Evolutionary conservation across 2,797 vertebrate species (phyloP).

Genomic region (Acipenser transmontanus): DNA sequence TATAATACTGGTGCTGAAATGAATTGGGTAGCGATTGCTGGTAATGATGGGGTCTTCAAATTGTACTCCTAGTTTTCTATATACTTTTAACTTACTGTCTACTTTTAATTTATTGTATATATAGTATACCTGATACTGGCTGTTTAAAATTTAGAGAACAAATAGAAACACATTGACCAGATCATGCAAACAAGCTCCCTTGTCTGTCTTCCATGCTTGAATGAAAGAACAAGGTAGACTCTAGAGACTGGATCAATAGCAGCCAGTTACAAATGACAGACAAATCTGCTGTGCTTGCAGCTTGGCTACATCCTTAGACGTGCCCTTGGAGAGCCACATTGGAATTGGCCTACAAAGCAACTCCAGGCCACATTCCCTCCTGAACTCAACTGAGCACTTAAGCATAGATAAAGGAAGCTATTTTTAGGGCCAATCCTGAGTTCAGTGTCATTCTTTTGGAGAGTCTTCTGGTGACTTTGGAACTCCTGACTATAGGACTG

Average conservation of each 20-base stretch:
- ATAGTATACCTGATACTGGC: not conserved
- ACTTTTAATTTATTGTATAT: too few relatives aligned
- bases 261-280: not conserved
- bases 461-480: slow-evolving; percentile 4
- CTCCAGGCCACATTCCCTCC: not conserved
- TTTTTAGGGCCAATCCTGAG: slow-evolving; percentile 2
- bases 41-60: too few relatives aligned
- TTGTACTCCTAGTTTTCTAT: too few relatives aligned
- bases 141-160: not conserved
- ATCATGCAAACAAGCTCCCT: not conserved
- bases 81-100: too few relatives aligned
- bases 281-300: not conserved
- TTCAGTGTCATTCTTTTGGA: not conserved
- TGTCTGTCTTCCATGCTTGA: not conserved
- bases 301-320: not conserved
- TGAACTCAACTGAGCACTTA: not conserved
- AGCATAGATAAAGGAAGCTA: not conserved
- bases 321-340: not conserved
- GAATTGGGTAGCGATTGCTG: too few relatives aligned
- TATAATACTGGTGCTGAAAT: too few relatives aligned
- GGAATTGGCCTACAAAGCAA: not conserved
- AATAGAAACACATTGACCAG: not conserved
- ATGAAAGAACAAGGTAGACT: not conserved
- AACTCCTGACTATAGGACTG: not conserved
- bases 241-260: not conserved